phyloP scores from a whole-genome alignment of 2,113 vertebrate species.

The Cnemophilus loriae region DNA sequence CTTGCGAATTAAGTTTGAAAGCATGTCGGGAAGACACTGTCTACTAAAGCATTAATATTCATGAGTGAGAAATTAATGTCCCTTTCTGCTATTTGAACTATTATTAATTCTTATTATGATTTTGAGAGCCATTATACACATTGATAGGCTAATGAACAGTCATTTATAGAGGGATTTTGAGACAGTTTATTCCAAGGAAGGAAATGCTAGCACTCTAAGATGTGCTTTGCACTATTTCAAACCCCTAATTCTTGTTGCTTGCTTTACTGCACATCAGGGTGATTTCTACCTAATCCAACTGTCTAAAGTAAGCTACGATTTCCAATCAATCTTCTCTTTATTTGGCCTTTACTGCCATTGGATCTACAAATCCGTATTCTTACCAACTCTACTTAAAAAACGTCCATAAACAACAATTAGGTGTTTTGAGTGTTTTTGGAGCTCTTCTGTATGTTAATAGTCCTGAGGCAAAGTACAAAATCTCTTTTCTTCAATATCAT shows the following conservation, averaged over 20 bases:
- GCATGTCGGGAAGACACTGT: neutral
- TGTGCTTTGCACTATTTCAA: neutral
- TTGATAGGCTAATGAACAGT: conserved; percentile 67
- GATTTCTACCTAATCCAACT: conserved; percentile 49
- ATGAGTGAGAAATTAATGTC: conserved; percentile 63
- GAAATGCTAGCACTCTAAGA: conserved; percentile 46
- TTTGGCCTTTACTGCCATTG: neutral
- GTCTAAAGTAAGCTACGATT: conserved; percentile 13
- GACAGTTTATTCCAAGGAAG: conserved; percentile 55
- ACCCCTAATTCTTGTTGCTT: conserved; percentile 22
- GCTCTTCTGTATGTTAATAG: neutral
- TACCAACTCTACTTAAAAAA: neutral
- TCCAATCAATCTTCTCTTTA: conserved; percentile 22
- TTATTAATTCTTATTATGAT: conserved; percentile 69
- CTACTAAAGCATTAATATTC: conserved; percentile 43
- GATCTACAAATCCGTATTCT: neutral
- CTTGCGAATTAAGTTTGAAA: conserved; percentile 26
- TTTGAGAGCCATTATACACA: conserved; percentile 65
- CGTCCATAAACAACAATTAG: conserved; percentile 3
- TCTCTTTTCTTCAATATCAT: neutral
- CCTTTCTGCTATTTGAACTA: conserved; percentile 65
- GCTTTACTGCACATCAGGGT: conserved; percentile 34
- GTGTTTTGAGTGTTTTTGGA: neutral
- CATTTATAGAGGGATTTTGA: conserved; percentile 62
- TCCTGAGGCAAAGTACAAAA: neutral